phyloP scores from a whole-genome alignment of 1,140 invertebrate genomes.

The Hirudo medicinalis region DNA sequence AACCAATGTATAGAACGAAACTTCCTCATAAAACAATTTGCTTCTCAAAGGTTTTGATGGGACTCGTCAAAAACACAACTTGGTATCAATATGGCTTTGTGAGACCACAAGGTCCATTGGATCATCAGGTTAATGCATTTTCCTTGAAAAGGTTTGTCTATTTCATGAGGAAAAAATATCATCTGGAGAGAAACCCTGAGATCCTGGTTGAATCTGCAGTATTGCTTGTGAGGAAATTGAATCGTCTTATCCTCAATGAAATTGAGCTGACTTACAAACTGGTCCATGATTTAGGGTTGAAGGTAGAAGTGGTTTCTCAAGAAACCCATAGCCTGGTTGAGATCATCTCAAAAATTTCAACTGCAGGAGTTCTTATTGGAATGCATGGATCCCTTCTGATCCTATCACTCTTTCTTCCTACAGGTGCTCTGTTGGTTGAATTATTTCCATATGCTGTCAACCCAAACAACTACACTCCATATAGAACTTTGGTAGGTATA shows the following conservation, averaged over 20 bases:
- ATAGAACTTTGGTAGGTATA: conserved; percentile 39
- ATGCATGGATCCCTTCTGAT: conserved; percentile 92
- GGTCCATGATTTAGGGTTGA: conserved; percentile 27
- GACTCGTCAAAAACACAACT: conserved; percentile 37
- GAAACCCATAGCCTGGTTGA: conserved; percentile 33
- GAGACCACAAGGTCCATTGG: conserved; percentile 40
- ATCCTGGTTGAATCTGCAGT: conserved; percentile 24
- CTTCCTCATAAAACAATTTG: conserved; percentile 31
- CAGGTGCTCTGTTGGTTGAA: conserved; percentile 88
- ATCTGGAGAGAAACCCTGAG: not conserved
- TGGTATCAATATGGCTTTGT: conserved; percentile 48
- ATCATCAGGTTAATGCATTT: conserved; percentile 21
- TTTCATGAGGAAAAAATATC: conserved; percentile 24
- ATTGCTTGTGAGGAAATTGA: conserved; percentile 40
- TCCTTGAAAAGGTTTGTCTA: conserved; percentile 25
- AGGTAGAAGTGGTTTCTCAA: conserved; percentile 32
- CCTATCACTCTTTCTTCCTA: conserved; percentile 79
- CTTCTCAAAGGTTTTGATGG: conserved; percentile 38
- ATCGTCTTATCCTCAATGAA: conserved; percentile 45
- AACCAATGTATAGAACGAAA: conserved; percentile 25
- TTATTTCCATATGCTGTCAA: conserved; percentile 53
- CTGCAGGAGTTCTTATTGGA: conserved; percentile 63
- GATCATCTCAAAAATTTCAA: conserved; percentile 33
- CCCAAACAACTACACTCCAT: conserved; percentile 42
- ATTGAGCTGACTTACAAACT: conserved; percentile 34